Evolutionary conservation across 2,888 invertebrate genomes (phyloP).

Genomic region (Pristionchus entomophagus): DNA sequence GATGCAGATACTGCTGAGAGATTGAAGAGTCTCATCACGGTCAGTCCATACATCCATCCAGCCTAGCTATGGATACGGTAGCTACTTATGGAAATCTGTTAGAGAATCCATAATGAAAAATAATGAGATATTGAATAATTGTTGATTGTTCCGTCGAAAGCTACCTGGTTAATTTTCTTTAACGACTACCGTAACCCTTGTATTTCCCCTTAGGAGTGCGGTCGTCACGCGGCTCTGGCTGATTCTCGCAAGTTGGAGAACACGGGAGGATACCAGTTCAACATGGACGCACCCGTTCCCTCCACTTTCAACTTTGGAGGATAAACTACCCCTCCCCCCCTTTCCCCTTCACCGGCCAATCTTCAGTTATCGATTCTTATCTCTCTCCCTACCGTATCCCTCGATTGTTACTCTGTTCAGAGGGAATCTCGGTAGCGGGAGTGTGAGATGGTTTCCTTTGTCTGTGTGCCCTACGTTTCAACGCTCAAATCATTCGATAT

Average conservation of each 20-base stretch:
- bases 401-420: constrained; percentile 36
- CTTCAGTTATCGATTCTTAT: not conserved
- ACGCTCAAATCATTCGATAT: constrained; percentile 13
- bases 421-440: not conserved
- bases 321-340: not conserved
- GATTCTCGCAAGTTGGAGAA: constrained; percentile 47
- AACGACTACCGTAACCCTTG: not conserved
- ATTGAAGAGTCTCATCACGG: constrained; percentile 45
- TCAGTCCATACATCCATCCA: not conserved
- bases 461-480: not conserved
- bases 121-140: too few species aligned
- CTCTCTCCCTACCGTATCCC: not conserved
- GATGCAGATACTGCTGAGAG: constrained; percentile 25
- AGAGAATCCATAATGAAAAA: too few species aligned
- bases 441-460: not conserved
- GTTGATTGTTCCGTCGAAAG: too few species aligned
- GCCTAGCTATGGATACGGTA: not conserved
- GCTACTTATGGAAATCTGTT: not conserved
- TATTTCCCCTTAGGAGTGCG: constrained; percentile 42
- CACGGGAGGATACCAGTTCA: constrained; percentile 48
- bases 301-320: constrained; percentile 49
- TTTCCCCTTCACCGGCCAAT: not conserved
- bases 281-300: constrained; percentile 44
- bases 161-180: too few species aligned
- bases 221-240: constrained; percentile 47